Percentiles rank a stretch among this genome's conserved stretches.
Conservation (phyloP, 1,140 invertebrate genomes). For the Drosophila dunni region DNA sequence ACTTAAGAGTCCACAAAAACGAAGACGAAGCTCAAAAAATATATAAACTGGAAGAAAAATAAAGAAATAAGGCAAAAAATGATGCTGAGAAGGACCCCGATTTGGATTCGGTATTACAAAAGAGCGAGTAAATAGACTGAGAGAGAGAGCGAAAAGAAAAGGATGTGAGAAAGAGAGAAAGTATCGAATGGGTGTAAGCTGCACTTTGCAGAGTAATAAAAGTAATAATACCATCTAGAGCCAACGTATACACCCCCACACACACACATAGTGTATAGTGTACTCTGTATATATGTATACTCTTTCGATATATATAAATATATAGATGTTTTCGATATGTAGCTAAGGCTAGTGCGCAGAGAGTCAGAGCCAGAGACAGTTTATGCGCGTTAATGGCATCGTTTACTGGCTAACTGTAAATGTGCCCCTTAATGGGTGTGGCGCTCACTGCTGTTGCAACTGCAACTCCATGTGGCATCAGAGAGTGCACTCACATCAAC, state of each 20-base stretch:
- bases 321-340: constrained; percentile 31
- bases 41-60: constrained; percentile 1
- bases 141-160: constrained; percentile 20
- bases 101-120: constrained; percentile 33
- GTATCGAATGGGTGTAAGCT: constrained; percentile 60
- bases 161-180: constrained; percentile 25
- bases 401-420: constrained; percentile 82
- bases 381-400: constrained; percentile 83
- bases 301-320: not conserved
- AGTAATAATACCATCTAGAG: constrained; percentile 64
- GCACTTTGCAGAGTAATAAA: constrained; percentile 81
- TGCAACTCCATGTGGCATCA: constrained; percentile 38
- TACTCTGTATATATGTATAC: constrained; percentile 14
- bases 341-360: constrained; percentile 62
- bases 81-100: constrained; percentile 52
- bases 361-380: constrained; percentile 39
- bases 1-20: constrained; percentile 65
- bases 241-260: constrained; percentile 24
- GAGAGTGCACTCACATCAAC: constrained; percentile 16
- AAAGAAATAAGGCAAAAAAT: constrained; percentile 5
- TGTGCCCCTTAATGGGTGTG: constrained; percentile 49
- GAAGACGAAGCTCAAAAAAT: constrained; percentile 32
- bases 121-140: constrained; percentile 20
- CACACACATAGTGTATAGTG: constrained; percentile 7
- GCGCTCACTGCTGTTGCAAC: constrained; percentile 34